Evolutionary conservation across 2,888 invertebrate species (phyloP), one percentile per base, ranked within the genome.

Genomic region (Bunonema sp.): DNA sequence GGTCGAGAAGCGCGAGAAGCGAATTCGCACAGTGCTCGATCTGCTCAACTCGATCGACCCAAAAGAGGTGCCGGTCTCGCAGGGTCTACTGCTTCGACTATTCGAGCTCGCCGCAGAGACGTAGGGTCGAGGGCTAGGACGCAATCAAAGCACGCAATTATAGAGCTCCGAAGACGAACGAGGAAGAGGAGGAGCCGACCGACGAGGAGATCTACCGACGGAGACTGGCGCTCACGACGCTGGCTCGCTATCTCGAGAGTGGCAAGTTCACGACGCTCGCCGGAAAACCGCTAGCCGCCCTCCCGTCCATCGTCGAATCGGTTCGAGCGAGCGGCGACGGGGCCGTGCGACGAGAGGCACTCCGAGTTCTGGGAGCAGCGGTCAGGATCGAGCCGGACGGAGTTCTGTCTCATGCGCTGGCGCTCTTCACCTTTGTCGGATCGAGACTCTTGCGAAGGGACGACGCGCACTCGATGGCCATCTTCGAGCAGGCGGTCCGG

Each of bases 401-500:
- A 71, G 84, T 93, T 0, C 72, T 91, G 15, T 82, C 85, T 65
- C 85, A 89, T 61, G 82, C 89, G 3, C 88, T 93, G 80, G 81
- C 86, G 19, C 84, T 97, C 56, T 97, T 97, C 69, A 89, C 91
- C 0, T 97, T 93, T 66, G 87, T 97, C 80, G 93, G 93, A 1
- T 82, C 82, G 0, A 84, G 84, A 0, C 80, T 93, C 8, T 74
- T 91, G 1, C 36, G 51, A 19, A 59, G 54, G 42, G 63, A 63
- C 46, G 62, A 63, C 41, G 62, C 59, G 20, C 28, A 62, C 36
- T 64, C 63, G 5, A 44, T 63, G 8, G 41, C 45, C 7, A 57
- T 63, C 20, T 49, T 63, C 29, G 61, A 63, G 35, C 51, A 57
- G 19, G 54, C 63, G 4, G 44, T 64, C 5, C 47, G 52, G 26